A percentile compares a stretch with the other conserved stretches of the same genome.
Evolutionary conservation across 2,888 invertebrate genomes (phyloP).

Genomic region (Entomobrya proxima): DNA sequence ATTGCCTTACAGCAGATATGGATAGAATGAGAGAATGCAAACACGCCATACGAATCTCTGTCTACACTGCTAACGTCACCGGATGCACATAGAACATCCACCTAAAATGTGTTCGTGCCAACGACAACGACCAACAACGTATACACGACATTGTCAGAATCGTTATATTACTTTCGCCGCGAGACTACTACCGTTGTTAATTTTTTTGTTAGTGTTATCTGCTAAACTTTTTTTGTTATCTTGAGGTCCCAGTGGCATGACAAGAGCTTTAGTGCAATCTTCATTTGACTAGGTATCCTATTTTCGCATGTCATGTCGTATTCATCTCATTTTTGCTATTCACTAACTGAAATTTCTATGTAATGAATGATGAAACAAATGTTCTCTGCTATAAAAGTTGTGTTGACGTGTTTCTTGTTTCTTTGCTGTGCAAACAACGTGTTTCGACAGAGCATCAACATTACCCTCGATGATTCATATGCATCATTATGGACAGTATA

Average conservation of each 20-base stretch:
- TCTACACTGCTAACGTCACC: not conserved
- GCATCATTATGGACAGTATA: not conserved
- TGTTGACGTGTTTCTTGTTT: too few relatives aligned
- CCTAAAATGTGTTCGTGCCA: not conserved
- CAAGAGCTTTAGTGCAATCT: not conserved
- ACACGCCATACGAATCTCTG: not conserved
- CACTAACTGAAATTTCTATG: not conserved
- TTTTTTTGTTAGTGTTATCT: not conserved
- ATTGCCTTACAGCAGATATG: slow-evolving; percentile 19
- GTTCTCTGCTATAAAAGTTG: not conserved
- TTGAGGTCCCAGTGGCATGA: too few relatives aligned
- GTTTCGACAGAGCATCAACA: not conserved
- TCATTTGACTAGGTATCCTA: not conserved
- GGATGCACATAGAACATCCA: not conserved
- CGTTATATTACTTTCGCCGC: not conserved
- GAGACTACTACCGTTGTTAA: not conserved
- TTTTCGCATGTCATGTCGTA: not conserved
- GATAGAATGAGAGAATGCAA: not conserved
- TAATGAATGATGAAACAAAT: not conserved
- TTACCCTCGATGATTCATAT: not conserved
- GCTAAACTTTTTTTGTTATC: not conserved
- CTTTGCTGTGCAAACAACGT: not conserved
- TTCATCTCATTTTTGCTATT: not conserved
- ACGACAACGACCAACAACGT: not conserved
- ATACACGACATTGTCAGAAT: too few relatives aligned